Percentiles rank a stretch among this genome's conserved stretches.
These are phyloP conservation scores for Pediacus dermestoides DNA, from an alignment of 2,888 invertebrate genomes.

Conservation along the genomic window DNA sequence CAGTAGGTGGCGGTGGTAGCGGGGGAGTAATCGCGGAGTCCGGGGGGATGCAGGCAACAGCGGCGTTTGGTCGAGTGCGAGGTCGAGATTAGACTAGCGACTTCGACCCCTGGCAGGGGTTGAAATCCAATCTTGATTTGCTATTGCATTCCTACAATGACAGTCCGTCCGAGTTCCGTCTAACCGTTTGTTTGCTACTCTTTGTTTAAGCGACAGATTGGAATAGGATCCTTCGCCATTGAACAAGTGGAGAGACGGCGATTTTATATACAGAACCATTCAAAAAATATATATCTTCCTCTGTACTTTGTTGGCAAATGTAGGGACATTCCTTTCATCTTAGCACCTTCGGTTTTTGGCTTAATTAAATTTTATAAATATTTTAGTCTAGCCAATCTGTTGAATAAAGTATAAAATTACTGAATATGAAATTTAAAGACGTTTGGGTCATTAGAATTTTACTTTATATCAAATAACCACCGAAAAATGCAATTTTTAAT, in stretches of 20 bases:
- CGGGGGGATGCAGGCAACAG: conserved; percentile 23
- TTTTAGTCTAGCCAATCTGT: too few species aligned
- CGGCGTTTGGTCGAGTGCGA: conserved; percentile 44
- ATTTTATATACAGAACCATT: conserved; percentile 6
- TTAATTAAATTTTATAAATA: too few species aligned
- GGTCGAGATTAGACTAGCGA: conserved; percentile 51
- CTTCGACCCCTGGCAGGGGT: conserved; percentile 45
- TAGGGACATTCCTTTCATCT: too few species aligned
- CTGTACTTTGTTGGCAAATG: too few species aligned
- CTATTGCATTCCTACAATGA: conserved; percentile 53
- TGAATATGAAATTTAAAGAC: too few species aligned
- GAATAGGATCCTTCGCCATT: conserved; percentile 26
- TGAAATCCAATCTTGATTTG: conserved; percentile 53
- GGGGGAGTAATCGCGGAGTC: conserved; percentile 25
- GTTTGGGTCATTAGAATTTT: too few species aligned
- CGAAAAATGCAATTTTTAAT: too few species aligned
- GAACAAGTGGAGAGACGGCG: conserved; percentile 1
- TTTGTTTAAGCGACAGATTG: conserved; percentile 47
- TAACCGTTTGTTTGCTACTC: conserved; percentile 44
- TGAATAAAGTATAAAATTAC: too few species aligned
- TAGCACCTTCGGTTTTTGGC: too few species aligned
- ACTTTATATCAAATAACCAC: too few species aligned
- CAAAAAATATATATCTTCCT: too few species aligned
- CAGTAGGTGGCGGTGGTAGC: too few species aligned
- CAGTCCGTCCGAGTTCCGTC: conserved; percentile 40